phyloP scores from a whole-genome alignment of 2,113 vertebrate species.

The Perca flavescens region DNA sequence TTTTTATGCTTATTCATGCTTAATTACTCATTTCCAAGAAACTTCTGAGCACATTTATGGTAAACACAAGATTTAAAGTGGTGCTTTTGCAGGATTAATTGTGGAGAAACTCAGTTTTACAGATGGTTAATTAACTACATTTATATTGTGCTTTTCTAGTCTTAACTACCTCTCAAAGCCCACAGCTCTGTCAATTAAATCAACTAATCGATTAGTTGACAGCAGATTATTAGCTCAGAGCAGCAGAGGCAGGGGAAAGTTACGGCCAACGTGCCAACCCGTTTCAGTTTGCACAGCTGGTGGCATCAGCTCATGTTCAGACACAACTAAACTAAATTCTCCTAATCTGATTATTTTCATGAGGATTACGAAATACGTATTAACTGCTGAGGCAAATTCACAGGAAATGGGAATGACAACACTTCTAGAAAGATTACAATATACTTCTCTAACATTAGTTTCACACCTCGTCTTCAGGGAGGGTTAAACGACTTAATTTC shows the following conservation, averaged over 20 bases:
- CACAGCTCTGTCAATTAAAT: too few relatives aligned
- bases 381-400: background rate
- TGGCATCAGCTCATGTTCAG: background rate
- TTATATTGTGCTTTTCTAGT: too few relatives aligned
- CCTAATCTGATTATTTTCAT: too few relatives aligned
- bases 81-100: too few relatives aligned
- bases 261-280: background rate
- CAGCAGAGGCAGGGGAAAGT: background rate
- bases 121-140: too few relatives aligned
- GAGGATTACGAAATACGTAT: background rate
- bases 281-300: conserved; percentile 17
- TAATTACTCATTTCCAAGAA: too few relatives aligned
- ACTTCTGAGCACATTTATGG: too few relatives aligned
- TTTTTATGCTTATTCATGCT: too few relatives aligned
- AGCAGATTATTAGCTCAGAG: background rate
- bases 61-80: too few relatives aligned
- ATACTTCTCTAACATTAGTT: background rate
- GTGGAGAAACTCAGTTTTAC: too few relatives aligned
- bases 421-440: background rate
- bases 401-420: background rate
- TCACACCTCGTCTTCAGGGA: background rate
- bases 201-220: too few relatives aligned
- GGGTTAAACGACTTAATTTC: background rate
- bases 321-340: background rate
- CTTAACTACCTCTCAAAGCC: too few relatives aligned